Conservation (phyloP, 2,888 invertebrate genomes). For the Sphinx pinastri region DNA sequence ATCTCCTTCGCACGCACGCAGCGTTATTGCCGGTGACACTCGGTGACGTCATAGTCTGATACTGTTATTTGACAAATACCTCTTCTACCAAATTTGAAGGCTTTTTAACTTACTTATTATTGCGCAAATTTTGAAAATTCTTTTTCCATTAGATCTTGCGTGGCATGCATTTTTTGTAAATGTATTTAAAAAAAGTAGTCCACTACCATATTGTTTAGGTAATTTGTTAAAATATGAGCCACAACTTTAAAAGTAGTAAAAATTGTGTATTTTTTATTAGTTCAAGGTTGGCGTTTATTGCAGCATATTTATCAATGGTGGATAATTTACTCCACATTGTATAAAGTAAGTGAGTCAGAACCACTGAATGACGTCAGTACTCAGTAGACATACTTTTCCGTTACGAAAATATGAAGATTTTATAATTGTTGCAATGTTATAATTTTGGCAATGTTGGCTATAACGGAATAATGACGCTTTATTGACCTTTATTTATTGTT, state of each 20-base stretch:
- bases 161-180: no score
- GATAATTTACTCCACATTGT: not conserved
- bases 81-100: no score
- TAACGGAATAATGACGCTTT: slow-evolving; percentile 8
- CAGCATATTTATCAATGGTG: not conserved
- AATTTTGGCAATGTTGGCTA: not conserved
- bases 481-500: not conserved
- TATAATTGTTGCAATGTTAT: not conserved
- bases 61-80: no score
- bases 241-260: not conserved
- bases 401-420: not conserved
- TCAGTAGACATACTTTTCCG: not conserved
- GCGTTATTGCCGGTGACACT: no score
- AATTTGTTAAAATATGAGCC: no score
- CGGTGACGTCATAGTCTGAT: no score
- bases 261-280: no score
- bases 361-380: not conserved
- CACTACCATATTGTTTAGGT: not conserved
- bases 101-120: no score
- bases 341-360: not conserved
- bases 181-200: no score
- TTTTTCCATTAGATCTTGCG: no score
- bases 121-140: no score
- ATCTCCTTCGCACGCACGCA: no score
- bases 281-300: not conserved